Conservation (phyloP, 2,888 invertebrate genomes). For the Clivina fossor region DNA sequence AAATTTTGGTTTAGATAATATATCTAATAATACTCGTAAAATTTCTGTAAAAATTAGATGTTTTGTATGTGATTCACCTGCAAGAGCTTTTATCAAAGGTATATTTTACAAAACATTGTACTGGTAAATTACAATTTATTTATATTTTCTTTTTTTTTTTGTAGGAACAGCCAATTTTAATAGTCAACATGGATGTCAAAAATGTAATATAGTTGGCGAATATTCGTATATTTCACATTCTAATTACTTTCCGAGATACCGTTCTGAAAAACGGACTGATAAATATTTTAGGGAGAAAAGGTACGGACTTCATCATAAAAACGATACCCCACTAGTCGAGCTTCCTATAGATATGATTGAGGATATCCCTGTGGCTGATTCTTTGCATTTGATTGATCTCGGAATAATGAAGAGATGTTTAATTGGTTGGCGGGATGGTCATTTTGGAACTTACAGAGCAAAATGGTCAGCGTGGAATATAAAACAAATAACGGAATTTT, state of each 20-base stretch:
- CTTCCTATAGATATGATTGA: slow-evolving; percentile 41
- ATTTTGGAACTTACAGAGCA: slow-evolving; percentile 33
- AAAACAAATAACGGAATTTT: neutral
- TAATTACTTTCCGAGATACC: slow-evolving; percentile 35
- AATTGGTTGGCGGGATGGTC: slow-evolving; percentile 37
- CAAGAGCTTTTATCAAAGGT: slow-evolving; percentile 41
- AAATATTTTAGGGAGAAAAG: slow-evolving; percentile 36
- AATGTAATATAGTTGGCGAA: slow-evolving; percentile 38
- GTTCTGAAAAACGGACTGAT: slow-evolving; percentile 37
- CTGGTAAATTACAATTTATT: slow-evolving; percentile 5
- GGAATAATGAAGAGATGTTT: slow-evolving; percentile 34
- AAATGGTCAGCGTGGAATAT: slow-evolving; percentile 15
- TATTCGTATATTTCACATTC: slow-evolving; percentile 38
- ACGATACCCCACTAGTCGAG: slow-evolving; percentile 31
- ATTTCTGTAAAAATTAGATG: slow-evolving; percentile 34
- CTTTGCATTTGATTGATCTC: slow-evolving; percentile 40
- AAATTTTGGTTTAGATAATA: neutral
- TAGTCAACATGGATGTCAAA: slow-evolving; percentile 37
- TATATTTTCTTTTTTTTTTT: slow-evolving; percentile 28
- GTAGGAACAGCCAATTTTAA: slow-evolving; percentile 37
- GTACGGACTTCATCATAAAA: slow-evolving; percentile 38
- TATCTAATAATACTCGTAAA: too few relatives aligned
- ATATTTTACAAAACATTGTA: slow-evolving; percentile 13
- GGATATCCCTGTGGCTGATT: slow-evolving; percentile 41
- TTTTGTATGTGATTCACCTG: slow-evolving; percentile 38